Conservation (phyloP, 35 echinoderm and acorn worm species). For the Stichopus chloronotus region DNA sequence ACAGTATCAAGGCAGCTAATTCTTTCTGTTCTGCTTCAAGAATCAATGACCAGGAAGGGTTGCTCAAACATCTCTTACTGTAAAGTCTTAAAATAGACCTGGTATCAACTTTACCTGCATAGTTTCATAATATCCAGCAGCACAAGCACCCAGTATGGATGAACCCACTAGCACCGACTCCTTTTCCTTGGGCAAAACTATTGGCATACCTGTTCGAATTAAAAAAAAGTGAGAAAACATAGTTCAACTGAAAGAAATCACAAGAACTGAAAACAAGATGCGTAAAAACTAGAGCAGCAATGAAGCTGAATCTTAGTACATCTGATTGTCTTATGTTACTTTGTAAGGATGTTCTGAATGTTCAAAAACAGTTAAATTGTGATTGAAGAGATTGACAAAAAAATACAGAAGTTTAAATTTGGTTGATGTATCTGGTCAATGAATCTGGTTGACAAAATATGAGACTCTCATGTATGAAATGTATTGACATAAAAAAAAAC, state of each 20-base stretch:
- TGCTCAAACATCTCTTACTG: too few species aligned
- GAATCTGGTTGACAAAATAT: too few species aligned
- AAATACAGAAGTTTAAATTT: too few species aligned
- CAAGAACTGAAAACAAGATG: not conserved
- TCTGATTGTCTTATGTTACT: too few species aligned
- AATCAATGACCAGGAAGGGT: not conserved
- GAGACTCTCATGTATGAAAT: too few species aligned
- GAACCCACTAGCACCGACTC: slow-evolving; percentile 92
- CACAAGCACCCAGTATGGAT: slow-evolving; percentile 87
- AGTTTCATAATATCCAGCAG: slow-evolving; percentile 76
- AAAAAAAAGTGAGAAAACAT: not conserved
- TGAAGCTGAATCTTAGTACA: not conserved
- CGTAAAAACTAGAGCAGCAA: not conserved
- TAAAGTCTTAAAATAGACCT: too few species aligned
- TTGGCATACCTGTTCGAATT: slow-evolving; percentile 64
- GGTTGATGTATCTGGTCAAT: too few species aligned
- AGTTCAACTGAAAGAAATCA: not conserved
- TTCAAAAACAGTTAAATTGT: too few species aligned
- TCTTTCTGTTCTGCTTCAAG: not conserved
- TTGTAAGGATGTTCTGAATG: too few species aligned
- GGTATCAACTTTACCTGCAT: slow-evolving; percentile 73
- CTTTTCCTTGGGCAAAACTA: slow-evolving; percentile 82
- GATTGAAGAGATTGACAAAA: too few species aligned
- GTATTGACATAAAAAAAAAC: too few species aligned
- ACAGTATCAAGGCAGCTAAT: not conserved